Evolutionary conservation across 2,797 vertebrate species (phyloP).

Genomic region (Epinephelus awoara): DNA sequence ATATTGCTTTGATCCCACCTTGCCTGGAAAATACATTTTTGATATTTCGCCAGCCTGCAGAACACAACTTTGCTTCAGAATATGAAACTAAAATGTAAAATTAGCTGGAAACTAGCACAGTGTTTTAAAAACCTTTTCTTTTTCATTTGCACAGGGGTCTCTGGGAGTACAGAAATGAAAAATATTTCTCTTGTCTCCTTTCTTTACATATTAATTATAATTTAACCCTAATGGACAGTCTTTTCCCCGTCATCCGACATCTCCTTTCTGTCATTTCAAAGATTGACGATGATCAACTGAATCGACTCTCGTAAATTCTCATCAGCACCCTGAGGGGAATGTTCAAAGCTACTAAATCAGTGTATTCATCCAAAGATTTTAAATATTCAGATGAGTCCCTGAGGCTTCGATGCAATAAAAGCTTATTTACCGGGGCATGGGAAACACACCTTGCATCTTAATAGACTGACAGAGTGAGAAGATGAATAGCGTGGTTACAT

Average conservation of each 20-base stretch:
- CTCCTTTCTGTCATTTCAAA: constrained; percentile 65
- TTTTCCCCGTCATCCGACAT: constrained; percentile 17
- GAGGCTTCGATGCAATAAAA: constrained; percentile 77
- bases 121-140: constrained; percentile 4
- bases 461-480: constrained; percentile 70
- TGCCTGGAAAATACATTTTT: constrained; percentile 69
- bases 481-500: constrained; percentile 79
- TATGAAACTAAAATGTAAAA: constrained; percentile 40
- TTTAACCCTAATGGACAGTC: constrained; percentile 29
- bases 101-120: background rate
- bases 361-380: constrained; percentile 78
- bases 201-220: constrained; percentile 26
- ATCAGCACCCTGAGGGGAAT: constrained; percentile 51
- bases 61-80: constrained; percentile 50
- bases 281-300: constrained; percentile 70
- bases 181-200: constrained; percentile 5
- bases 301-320: constrained; percentile 69
- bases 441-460: constrained; percentile 80
- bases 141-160: constrained; percentile 5
- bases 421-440: constrained; percentile 80
- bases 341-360: constrained; percentile 76
- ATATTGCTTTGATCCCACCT: constrained; percentile 76
- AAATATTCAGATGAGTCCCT: constrained; percentile 82
- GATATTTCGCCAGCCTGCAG: constrained; percentile 61
- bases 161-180: background rate